Percentiles rank a stretch among this genome's conserved stretches.
Conservation (phyloP, 2,113 vertebrate species). For the Mixornis gularis region DNA sequence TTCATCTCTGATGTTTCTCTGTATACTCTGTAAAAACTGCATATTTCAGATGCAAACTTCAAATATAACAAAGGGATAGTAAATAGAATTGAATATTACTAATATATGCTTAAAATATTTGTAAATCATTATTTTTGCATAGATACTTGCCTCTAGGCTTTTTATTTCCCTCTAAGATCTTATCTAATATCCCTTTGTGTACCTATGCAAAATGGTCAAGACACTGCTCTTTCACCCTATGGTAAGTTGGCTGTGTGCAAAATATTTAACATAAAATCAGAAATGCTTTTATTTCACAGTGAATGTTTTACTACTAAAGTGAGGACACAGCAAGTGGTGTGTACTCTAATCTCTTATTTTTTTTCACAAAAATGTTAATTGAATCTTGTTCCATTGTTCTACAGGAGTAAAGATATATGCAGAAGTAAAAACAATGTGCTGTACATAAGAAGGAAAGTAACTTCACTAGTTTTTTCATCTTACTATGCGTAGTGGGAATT, state of each 20-base stretch:
- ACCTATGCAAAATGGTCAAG: slow-evolving; percentile 3
- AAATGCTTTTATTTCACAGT: neutral
- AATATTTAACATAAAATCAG: neutral
- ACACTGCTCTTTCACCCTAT: neutral
- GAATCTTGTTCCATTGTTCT: neutral
- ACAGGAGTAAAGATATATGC: neutral
- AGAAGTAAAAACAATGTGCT: neutral
- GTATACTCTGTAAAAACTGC: neutral
- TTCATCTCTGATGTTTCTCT: neutral
- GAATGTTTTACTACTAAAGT: neutral
- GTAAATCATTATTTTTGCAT: neutral
- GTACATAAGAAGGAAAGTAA: neutral
- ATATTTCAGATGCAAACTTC: neutral
- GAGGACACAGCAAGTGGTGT: neutral
- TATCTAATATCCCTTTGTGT: neutral
- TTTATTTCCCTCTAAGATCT: neutral
- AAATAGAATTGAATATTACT: neutral
- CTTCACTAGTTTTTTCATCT: neutral
- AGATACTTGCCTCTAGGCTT: neutral
- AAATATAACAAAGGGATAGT: neutral
- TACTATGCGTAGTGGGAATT: neutral
- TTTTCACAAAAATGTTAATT: neutral
- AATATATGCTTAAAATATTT: neutral
- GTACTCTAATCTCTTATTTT: neutral
- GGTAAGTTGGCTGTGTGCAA: neutral